These are phyloP conservation scores for Xiphophorus couchianus DNA, from an alignment of 2,113 vertebrate genomes.

Conservation along the genomic window DNA sequence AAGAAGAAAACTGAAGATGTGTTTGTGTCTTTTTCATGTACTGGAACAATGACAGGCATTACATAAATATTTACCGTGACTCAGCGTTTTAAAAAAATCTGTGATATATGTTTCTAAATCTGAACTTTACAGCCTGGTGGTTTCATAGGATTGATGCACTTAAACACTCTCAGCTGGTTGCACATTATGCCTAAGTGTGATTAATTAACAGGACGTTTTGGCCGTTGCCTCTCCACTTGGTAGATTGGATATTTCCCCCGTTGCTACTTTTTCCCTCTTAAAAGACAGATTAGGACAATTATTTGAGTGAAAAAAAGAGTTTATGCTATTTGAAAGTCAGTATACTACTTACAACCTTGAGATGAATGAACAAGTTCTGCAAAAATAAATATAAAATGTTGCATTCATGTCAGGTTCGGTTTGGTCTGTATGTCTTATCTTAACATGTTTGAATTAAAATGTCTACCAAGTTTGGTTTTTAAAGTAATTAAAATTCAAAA, in stretches of 20 bases:
- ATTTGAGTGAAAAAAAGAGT: background rate
- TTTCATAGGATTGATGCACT: background rate
- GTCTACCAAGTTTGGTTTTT: too few relatives aligned
- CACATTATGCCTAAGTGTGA: constrained; percentile 34
- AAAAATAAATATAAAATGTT: too few relatives aligned
- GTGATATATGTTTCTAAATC: too few relatives aligned
- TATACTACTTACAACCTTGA: too few relatives aligned
- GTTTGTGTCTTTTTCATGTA: background rate
- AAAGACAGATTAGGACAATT: constrained; percentile 23
- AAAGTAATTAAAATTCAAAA: too few relatives aligned
- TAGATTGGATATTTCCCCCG: constrained; percentile 20
- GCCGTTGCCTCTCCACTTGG: constrained; percentile 19
- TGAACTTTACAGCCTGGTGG: too few relatives aligned
- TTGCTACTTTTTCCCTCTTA: background rate
- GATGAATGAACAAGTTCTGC: too few relatives aligned
- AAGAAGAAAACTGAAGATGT: background rate
- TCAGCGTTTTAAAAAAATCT: too few relatives aligned
- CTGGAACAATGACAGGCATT: background rate
- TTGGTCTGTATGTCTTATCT: too few relatives aligned
- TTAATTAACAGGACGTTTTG: constrained; percentile 31
- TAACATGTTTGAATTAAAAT: too few relatives aligned
- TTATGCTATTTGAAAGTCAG: too few relatives aligned
- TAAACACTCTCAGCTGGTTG: constrained; percentile 19
- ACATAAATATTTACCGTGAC: background rate
- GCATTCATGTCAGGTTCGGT: too few relatives aligned